Conservation (phyloP, 2,888 invertebrate genomes). For the Nemapogon koenigi region DNA sequence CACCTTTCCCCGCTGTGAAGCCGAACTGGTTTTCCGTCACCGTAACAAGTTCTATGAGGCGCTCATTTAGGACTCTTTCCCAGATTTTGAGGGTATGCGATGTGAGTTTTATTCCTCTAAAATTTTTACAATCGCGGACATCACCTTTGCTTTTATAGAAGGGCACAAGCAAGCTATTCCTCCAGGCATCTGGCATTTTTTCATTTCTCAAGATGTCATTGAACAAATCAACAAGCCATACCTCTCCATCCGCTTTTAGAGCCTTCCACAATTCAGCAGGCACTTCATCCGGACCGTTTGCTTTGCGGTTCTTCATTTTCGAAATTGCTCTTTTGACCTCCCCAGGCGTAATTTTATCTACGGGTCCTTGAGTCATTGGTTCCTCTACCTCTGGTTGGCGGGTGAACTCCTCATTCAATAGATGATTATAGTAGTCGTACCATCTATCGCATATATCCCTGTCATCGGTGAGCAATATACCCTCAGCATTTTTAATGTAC, state of each 20-base stretch:
- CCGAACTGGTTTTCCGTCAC: slow-evolving; percentile 9
- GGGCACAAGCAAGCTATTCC: not conserved
- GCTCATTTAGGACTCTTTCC: slow-evolving; percentile 3
- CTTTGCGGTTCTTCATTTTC: slow-evolving; percentile 7
- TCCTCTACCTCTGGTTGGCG: not conserved
- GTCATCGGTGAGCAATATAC: no score
- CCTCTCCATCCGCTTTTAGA: not conserved
- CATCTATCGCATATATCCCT: no score
- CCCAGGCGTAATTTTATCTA: not conserved
- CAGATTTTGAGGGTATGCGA: slow-evolving; percentile 9
- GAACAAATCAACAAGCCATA: no score
- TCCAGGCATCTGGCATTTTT: no score
- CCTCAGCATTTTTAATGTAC: no score
- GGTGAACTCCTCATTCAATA: not conserved
- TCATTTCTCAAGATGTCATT: no score
- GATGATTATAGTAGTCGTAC: no score
- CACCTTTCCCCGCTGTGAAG: not conserved
- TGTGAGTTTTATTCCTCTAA: no score
- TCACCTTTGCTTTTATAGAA: slow-evolving; percentile 11
- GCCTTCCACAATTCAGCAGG: slow-evolving; percentile 1
- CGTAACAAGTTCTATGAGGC: not conserved
- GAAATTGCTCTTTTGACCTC: no score
- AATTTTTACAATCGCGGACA: slow-evolving; percentile 1
- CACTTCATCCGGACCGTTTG: not conserved
- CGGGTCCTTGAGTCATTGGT: not conserved